Base-by-base conservation (phyloP, 1,140 invertebrate genomes). In the Panagrolaimus sp. region DNA sequence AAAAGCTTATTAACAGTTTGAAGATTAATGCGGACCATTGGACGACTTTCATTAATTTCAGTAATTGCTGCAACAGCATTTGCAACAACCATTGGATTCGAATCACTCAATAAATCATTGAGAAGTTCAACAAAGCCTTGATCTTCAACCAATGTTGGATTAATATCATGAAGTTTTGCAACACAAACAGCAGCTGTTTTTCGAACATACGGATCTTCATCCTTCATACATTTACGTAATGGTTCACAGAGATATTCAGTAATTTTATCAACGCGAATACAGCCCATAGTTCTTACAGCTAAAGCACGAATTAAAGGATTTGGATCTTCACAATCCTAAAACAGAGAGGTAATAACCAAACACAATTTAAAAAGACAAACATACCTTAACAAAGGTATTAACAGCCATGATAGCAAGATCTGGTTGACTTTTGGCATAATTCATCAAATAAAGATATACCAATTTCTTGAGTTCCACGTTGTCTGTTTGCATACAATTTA, bases 401-500 rank as follows among this genome's bases (percentile, higher is more conserved):
- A 99, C 96, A 45, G 96, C 96, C 94, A 99, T 97, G 69, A 99
- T 99, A 65, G 96, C 96, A 91, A 98, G 95, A 84, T 99, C 96
- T 10, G 96, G 96, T 85, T 99, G 96, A 76, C 93, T 97, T 85
- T 99, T 99, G 64, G 96, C 96, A 87, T 99, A 99, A 85, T 99
- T 99, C 96, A 99, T 99, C 67, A 99, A 86, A 84, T 99, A 99
- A 21, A 99, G 87, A 83, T 99, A 99, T 0, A 99, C 96, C 46
- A 99, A 87, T 83, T 99, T 99, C 87, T 99, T 99, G 74, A 99
- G 85, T 85, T 99, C 96, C 83, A 99, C 87, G 86, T 99, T 99
- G 84, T 99, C 96, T 9, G 96, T 99, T 86, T 99, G 96, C 95
- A 99, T 99, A 83, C 96, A 99, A 84, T 99, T 99, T 28, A 99